Conservation (phyloP, 1,140 invertebrate species). For the Apocrypta bakeri region DNA sequence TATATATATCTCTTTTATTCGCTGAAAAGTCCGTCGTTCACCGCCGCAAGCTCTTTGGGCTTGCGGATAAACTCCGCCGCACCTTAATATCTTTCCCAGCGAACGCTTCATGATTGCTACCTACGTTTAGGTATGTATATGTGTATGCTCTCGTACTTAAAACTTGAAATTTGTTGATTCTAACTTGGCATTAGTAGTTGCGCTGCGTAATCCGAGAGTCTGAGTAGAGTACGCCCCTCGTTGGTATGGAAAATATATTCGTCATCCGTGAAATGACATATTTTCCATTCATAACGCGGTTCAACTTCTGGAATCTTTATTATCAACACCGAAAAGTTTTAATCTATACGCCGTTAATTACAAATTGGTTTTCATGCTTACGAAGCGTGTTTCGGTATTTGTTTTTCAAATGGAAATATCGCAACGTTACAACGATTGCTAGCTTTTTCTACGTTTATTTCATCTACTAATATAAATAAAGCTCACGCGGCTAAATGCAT, state of each 20-base stretch:
- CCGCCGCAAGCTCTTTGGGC: not conserved
- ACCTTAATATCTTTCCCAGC: slow-evolving; percentile 31
- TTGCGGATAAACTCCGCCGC: slow-evolving; percentile 18
- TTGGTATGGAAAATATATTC: slow-evolving; percentile 26
- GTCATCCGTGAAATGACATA: not conserved
- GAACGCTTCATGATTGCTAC: slow-evolving; percentile 3
- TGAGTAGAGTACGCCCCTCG: not conserved
- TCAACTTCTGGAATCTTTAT: not conserved
- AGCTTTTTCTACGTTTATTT: too few relatives aligned
- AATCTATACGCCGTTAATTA: too few relatives aligned
- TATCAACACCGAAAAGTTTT: too few relatives aligned
- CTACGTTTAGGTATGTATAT: not conserved
- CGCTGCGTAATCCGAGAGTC: slow-evolving; percentile 29
- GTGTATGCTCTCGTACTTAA: slow-evolving; percentile 47
- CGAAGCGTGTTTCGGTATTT: too few relatives aligned
- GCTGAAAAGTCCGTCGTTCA: slow-evolving; percentile 13
- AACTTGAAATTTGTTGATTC: slow-evolving; percentile 52
- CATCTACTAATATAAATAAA: too few relatives aligned
- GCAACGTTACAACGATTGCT: too few relatives aligned
- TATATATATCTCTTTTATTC: not conserved
- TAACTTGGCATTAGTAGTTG: slow-evolving; percentile 42
- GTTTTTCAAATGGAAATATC: too few relatives aligned
- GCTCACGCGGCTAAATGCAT: too few relatives aligned
- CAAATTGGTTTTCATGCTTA: too few relatives aligned
- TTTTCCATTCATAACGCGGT: not conserved